Base-by-base conservation (phyloP, 2,888 invertebrate genomes). In the Drosophila mimetica region DNA sequence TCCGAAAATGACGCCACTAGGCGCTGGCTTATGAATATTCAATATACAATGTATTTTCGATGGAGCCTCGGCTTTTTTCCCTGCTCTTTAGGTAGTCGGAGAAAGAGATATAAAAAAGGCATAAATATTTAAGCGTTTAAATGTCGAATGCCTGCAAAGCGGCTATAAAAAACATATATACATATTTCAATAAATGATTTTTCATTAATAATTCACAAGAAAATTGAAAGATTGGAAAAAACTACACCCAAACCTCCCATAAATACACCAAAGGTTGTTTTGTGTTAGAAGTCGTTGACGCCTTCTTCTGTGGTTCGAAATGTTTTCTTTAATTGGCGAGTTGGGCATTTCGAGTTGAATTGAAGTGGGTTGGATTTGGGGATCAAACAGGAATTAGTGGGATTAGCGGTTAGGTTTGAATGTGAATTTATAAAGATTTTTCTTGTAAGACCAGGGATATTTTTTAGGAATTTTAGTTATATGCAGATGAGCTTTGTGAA, bases 201-300 rank as follows among this genome's bases (percentile, higher is more conserved):
- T 81, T 78, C 75, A 81, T 84, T 78, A 81, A 81, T 81, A 81
- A 81, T 81, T 84, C 84, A 81, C 84, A 73, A 71, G 76, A 66
- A 76, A 71, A 80, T 77, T 72, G 59, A 58, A 66, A 53, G 60
- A 59, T 44, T 46, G 58, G 46, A 34, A 52, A 32, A 41, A 16
- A 25, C 20, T 37, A 25, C 6, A 25, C 6, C 25, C 7, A 46
- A 34, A 54, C 37, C 32, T 28, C 42, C 39, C 42, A 53, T 50
- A 39, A 64, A 64, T 55, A 54, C 4, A 13, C 25, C 8, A 58
- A 42, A 37, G 47, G n/a, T 50, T n/a, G 48, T 18, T 54, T 25
- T 59, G 53, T 53, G n/a, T 59, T 47, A 63, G 59, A 76, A 73
- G 52, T 66, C 57, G 82, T 79, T 74, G 60, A 82, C 79, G 79